These are phyloP conservation scores for Lanius ludovicianus DNA, from an alignment of 2,113 vertebrate species.

Conservation along the genomic window DNA sequence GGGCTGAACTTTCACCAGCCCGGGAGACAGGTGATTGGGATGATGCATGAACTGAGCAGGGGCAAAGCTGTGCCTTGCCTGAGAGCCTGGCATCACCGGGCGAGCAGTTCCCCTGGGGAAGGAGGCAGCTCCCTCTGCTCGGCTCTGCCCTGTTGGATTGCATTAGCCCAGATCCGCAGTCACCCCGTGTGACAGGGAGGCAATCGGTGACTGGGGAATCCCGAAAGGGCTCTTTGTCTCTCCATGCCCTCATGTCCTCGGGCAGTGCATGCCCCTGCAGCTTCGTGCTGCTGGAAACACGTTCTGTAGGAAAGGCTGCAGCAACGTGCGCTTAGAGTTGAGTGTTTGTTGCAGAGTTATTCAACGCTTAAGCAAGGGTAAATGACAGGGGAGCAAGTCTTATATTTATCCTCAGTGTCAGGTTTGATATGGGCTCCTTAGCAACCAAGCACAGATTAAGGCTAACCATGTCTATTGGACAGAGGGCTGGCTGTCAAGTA, in stretches of 20 bases:
- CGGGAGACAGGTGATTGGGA: background rate
- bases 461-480: background rate
- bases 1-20: background rate
- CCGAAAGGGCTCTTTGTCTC: background rate
- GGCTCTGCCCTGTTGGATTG: background rate
- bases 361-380: background rate
- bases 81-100: background rate
- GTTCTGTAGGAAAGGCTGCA: background rate
- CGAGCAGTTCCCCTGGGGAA: background rate
- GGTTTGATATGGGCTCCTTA: background rate
- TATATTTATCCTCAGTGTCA: background rate
- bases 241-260: fast-evolving
- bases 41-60: background rate
- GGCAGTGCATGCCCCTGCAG: background rate
- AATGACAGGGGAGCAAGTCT: background rate
- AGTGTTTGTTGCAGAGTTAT: background rate
- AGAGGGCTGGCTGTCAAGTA: background rate
- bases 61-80: background rate
- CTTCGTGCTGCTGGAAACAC: background rate
- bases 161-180: background rate
- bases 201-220: background rate
- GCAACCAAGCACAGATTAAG: background rate
- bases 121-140: background rate
- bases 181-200: background rate
- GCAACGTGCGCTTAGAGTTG: fast-evolving